Percentiles rank a stretch among this genome's conserved stretches.
Evolutionary conservation across 1,140 invertebrate genomes (phyloP).

Genomic region (Cotesia chilonis): DNA sequence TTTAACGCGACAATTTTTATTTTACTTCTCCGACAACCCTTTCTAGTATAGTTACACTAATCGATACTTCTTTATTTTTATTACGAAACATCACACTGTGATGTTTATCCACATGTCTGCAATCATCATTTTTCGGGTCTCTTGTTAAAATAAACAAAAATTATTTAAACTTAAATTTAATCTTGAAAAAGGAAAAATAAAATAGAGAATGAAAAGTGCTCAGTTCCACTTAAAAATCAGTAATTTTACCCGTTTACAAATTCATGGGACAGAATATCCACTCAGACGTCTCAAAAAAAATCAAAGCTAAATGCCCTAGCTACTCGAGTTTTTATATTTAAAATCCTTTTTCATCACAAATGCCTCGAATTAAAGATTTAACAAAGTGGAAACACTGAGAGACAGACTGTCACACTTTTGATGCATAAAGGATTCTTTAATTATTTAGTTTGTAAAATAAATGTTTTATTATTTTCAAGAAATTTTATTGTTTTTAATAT

Average conservation of each 20-base stretch:
- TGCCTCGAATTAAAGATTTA: conserved; percentile 38
- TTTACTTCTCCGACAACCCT: no score
- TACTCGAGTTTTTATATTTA: conserved; percentile 13
- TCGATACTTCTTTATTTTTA: no score
- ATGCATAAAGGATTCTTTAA: conserved; percentile 8
- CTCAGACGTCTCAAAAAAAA: conserved; percentile 63
- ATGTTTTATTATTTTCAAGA: no score
- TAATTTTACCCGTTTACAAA: conserved; percentile 65
- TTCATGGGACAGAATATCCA: conserved; percentile 59
- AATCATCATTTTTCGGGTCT: not conserved
- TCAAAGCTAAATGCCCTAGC: conserved; percentile 59
- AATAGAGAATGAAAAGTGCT: conserved; percentile 10
- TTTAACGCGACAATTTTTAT: no score
- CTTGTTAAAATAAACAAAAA: not conserved
- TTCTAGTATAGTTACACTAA: no score
- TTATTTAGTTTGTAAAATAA: not conserved
- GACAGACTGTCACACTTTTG: not conserved
- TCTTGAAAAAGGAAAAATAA: not conserved
- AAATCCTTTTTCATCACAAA: conserved; percentile 29
- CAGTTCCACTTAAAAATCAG: conserved; percentile 60
- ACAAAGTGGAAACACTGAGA: conserved; percentile 35
- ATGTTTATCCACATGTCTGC: no score
- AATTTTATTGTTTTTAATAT: no score
- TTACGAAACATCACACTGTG: no score
- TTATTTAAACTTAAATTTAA: not conserved